These are phyloP conservation scores for Trimorus sp. DNA, from an alignment of 2,888 invertebrate genomes.

Conservation along the genomic window DNA sequence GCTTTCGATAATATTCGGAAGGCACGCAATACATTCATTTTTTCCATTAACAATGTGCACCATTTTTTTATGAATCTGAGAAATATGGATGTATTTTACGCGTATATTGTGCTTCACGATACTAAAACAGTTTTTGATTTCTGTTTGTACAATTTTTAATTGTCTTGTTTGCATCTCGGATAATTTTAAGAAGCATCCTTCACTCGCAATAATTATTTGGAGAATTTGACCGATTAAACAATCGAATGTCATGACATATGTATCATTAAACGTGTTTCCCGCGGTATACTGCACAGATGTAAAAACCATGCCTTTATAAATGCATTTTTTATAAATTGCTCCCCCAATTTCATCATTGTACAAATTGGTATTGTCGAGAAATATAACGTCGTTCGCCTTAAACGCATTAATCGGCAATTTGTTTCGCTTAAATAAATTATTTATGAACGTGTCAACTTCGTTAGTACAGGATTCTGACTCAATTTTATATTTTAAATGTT, in stretches of 20 bases:
- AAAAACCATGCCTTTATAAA: constrained; percentile 9
- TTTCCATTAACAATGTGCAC: neutral
- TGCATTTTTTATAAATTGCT: constrained; percentile 13
- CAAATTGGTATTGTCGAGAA: constrained; percentile 6
- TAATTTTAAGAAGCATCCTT: constrained; percentile 15
- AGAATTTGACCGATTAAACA: constrained; percentile 6
- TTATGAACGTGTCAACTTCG: constrained; percentile 11
- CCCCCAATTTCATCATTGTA: constrained; percentile 6
- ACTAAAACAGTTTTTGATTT: neutral
- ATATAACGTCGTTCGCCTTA: constrained; percentile 13
- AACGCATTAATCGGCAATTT: constrained; percentile 12
- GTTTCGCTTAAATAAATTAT: constrained; percentile 1
- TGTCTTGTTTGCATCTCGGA: neutral
- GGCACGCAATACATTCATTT: neutral
- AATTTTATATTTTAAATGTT: constrained; percentile 5
- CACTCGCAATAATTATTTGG: constrained; percentile 2
- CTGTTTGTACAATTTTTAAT: constrained; percentile 5
- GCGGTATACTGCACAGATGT: neutral
- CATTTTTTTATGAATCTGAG: neutral
- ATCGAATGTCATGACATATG: neutral
- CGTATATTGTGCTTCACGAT: neutral
- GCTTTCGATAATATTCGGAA: neutral
- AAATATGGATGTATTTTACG: neutral
- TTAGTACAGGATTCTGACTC: constrained; percentile 17
- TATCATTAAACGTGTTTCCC: neutral